A percentile compares a stretch with the other conserved stretches of the same genome.
Conservation (phyloP, 1,140 invertebrate species). For the Leptestheria dahalacensis region DNA sequence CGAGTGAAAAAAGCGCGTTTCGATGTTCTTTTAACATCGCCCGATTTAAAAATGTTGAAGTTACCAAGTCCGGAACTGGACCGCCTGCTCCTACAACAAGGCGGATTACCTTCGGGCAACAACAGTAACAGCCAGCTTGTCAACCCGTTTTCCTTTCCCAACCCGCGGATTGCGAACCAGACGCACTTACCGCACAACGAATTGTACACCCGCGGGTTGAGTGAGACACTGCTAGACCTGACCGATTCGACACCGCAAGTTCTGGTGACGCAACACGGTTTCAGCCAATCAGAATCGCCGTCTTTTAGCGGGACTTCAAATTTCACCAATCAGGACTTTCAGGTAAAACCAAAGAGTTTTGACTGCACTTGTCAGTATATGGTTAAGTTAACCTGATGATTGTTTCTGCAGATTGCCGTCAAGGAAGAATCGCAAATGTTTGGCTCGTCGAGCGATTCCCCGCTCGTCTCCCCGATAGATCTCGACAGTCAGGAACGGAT, state of each 20-base stretch:
- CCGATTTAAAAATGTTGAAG: constrained; percentile 72
- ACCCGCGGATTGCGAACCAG: constrained; percentile 23
- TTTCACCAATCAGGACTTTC: constrained; percentile 29
- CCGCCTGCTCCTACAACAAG: constrained; percentile 58
- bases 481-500: constrained; percentile 91
- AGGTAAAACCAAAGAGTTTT: not conserved
- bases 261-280: too few relatives aligned
- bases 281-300: not conserved
- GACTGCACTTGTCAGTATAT: too few relatives aligned
- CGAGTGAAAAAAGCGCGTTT: constrained; percentile 24
- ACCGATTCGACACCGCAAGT: not conserved
- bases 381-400: too few relatives aligned
- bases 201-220: constrained; percentile 76
- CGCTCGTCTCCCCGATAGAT: constrained; percentile 70
- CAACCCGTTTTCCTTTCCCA: constrained; percentile 32
- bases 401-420: not conserved
- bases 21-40: constrained; percentile 47
- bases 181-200: constrained; percentile 72
- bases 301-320: not conserved
- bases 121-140: constrained; percentile 53
- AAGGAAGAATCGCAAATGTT: constrained; percentile 13
- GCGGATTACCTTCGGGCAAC: constrained; percentile 40
- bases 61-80: constrained; percentile 73
- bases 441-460: constrained; percentile 6
- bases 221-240: constrained; percentile 75